Evolutionary conservation across 1,140 invertebrate genomes (phyloP), one percentile per base, ranked within the genome.

Genomic region (Cyphomyrmex costatus): DNA sequence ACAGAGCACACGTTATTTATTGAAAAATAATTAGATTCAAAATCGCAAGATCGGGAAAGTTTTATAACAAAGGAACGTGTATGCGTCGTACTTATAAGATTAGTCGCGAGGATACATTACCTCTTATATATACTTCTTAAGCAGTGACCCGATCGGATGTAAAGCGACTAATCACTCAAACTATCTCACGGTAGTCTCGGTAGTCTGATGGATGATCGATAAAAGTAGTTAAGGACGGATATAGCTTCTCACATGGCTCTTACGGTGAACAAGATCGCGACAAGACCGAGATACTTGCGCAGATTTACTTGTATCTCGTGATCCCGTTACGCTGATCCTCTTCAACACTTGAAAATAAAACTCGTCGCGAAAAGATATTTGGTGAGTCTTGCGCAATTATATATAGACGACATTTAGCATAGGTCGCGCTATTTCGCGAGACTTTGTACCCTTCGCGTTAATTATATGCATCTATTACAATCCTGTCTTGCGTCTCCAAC

Each of bases 141-240:
- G 51, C 33, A 30, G 27, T 74, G 53, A 60, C 36, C 24, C 36
- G 66, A 82, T 33, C 53, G 56, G 68, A 61, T 30, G 24, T 60
- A 74, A 82, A 46, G 51, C 36, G 24, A 73, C 53, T 74, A 74
- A 49, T 83, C 36, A n/a, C n/a, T n/a, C n/a, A 83, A 83, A 61
- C 79, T 82, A 82, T 58, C 78, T 71, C 56, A 66, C 61, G 63
- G n/a, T 65, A 80, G 36, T 68, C 46, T 53, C 77, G 61, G 46
- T 79, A 68, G 42, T 60, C 42, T 74, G 68, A 83, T 61, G 79
- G 66, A 60, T 83, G 79, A 83, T 83, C 79, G 79, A 83, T 83
- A 74, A 83, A 83, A 83, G 68, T 49, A 83, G 53, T 74, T 74
- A 74, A 60, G 61, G 66, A 60, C 56, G 53, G 68, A 60, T 73